These are phyloP conservation scores for Actinemys pallida DNA, from an alignment of 2,113 vertebrate species.

Conservation along the genomic window DNA sequence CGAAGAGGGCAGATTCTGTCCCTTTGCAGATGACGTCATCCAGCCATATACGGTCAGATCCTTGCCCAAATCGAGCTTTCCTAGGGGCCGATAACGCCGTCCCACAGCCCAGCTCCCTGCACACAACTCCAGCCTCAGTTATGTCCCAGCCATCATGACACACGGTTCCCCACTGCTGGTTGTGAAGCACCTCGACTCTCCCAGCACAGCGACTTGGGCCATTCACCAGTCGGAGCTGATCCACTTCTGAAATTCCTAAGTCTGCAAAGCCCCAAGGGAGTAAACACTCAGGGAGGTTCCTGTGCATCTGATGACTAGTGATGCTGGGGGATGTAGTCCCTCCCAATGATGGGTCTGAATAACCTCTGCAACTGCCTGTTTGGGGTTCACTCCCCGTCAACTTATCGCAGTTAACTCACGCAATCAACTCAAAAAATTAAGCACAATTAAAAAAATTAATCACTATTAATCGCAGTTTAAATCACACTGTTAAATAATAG, in stretches of 20 bases:
- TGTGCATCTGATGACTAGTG: no score
- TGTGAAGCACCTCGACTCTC: constrained; percentile 34
- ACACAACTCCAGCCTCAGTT: background rate
- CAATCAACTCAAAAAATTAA: no score
- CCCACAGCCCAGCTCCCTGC: constrained; percentile 27
- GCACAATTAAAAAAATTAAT: no score
- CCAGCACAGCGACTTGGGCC: constrained; percentile 14
- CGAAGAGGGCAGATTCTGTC: background rate
- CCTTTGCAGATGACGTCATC: background rate
- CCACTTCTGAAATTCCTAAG: background rate
- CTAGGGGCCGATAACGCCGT: background rate
- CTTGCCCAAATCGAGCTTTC: background rate
- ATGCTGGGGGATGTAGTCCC: no score
- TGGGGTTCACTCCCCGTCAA: no score
- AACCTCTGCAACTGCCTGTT: no score
- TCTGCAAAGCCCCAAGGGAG: no score
- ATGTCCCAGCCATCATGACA: constrained; percentile 5
- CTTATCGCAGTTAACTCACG: no score
- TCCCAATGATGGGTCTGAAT: no score
- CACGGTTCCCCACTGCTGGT: background rate
- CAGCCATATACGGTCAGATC: background rate
- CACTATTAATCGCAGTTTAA: no score
- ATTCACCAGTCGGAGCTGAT: background rate
- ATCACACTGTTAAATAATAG: no score
- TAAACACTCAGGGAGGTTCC: background rate